A percentile compares a stretch with the other conserved stretches of the same genome.
phyloP scores from a whole-genome alignment of 2,888 invertebrate genomes.

The Calliphora vomitoria region DNA sequence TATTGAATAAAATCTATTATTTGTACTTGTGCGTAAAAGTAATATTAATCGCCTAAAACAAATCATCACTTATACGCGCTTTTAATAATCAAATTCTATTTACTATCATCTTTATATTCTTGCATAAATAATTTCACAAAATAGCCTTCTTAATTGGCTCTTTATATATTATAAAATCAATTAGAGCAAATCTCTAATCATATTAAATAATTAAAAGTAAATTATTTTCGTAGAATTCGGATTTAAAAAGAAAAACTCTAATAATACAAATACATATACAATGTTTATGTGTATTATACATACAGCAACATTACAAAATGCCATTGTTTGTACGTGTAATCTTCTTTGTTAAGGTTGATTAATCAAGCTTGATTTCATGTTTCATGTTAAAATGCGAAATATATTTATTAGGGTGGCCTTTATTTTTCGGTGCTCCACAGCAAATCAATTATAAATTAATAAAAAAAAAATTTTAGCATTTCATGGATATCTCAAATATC shows the following conservation, averaged over 20 bases:
- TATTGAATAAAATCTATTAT: constrained; percentile 3
- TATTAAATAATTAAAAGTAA: constrained; percentile 26
- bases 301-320: neutral
- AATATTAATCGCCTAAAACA: neutral
- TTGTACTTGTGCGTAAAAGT: neutral
- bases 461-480: too few species aligned
- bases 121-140: neutral
- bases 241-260: neutral
- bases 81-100: neutral
- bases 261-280: neutral
- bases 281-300: too few species aligned
- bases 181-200: constrained; percentile 31
- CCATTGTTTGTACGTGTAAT: constrained; percentile 1
- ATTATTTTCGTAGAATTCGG: neutral
- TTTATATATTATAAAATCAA: constrained; percentile 35
- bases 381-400: constrained; percentile 6
- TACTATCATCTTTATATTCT: neutral
- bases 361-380: constrained; percentile 16
- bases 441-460: too few species aligned
- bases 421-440: too few species aligned
- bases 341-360: constrained; percentile 39
- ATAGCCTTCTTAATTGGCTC: constrained; percentile 1
- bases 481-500: too few species aligned
- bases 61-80: neutral
- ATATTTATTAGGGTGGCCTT: too few species aligned